A percentile compares a stretch with the other conserved stretches of the same genome.
phyloP scores from a whole-genome alignment of 2,797 vertebrate genomes.

The Microcaecilia unicolor region DNA sequence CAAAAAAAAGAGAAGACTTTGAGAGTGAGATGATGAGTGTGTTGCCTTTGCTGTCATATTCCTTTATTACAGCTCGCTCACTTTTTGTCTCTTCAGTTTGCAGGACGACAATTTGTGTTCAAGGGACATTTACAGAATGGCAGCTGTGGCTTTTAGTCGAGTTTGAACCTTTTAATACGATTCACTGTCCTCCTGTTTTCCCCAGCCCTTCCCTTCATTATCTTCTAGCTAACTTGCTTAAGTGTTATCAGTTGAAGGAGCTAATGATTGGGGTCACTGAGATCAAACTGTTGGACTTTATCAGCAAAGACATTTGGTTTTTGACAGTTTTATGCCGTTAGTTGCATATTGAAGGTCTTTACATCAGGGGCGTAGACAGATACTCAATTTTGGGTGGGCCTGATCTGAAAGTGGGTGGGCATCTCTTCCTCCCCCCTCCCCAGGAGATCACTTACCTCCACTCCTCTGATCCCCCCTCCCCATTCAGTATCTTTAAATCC shows the following conservation, averaged over 20 bases:
- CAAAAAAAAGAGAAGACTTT: constrained; percentile 18
- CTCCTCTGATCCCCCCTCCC: no score
- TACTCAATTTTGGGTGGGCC: no score
- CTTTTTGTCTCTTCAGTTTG: constrained; percentile 3
- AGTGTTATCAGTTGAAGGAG: constrained; percentile 6
- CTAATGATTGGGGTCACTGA: constrained; percentile 25
- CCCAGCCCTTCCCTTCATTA: background rate
- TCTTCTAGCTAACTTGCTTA: constrained; percentile 3
- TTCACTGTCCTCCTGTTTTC: background rate
- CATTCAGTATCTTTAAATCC: no score
- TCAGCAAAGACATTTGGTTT: constrained; percentile 25
- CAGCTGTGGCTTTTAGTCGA: constrained; percentile 8
- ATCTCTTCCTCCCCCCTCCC: no score
- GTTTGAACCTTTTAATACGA: background rate
- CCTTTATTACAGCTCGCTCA: constrained; percentile 14
- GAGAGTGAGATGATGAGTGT: constrained; percentile 24
- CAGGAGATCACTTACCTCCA: no score
- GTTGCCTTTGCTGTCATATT: background rate
- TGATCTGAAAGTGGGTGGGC: no score
- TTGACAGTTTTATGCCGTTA: constrained; percentile 30
- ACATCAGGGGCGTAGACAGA: no score
- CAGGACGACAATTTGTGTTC: constrained; percentile 25
- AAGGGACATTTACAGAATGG: constrained; percentile 8
- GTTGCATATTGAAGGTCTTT: constrained; percentile 30
- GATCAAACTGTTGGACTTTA: constrained; percentile 25